Evolutionary conservation across 64 coral and sea anemone species (phyloP).

Genomic region (Acropora yongei): DNA sequence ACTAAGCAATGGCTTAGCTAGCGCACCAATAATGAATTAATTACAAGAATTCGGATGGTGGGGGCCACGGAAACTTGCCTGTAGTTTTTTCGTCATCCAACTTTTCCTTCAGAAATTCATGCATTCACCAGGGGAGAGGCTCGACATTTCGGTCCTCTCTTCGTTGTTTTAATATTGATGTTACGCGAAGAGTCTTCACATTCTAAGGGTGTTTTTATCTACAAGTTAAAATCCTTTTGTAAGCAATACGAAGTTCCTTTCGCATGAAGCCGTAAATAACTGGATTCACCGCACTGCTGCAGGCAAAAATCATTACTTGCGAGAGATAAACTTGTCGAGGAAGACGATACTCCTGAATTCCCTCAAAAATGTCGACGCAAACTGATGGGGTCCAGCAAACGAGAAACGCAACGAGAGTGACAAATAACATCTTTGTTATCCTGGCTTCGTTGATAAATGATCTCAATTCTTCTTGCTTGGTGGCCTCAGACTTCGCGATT

Average conservation of each 20-base stretch:
- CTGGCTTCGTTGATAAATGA: constrained; percentile 13
- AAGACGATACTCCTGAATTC: background rate
- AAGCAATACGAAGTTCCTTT: background rate
- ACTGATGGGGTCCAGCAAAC: constrained; percentile 15
- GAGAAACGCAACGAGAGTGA: constrained; percentile 9
- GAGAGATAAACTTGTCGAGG: constrained; percentile 20
- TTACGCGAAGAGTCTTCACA: too few relatives aligned
- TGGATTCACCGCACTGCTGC: constrained; percentile 21
- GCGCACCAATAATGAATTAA: too few relatives aligned
- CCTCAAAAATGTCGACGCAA: background rate
- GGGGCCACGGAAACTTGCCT: too few relatives aligned
- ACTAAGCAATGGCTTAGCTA: too few relatives aligned
- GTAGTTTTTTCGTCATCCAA: too few relatives aligned
- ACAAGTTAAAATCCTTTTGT: constrained; percentile 26
- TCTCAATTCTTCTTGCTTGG: background rate
- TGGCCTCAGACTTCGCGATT: background rate
- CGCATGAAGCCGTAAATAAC: constrained; percentile 34
- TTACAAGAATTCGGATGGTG: too few relatives aligned
- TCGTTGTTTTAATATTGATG: too few relatives aligned
- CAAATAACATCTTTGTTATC: constrained; percentile 25
- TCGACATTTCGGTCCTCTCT: too few relatives aligned
- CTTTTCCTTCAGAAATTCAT: too few relatives aligned
- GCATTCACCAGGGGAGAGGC: too few relatives aligned
- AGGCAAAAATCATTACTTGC: background rate
- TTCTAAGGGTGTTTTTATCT: background rate